Evolutionary conservation across 2,888 invertebrate genomes (phyloP).

Genomic region (Nemurella pictetii): DNA sequence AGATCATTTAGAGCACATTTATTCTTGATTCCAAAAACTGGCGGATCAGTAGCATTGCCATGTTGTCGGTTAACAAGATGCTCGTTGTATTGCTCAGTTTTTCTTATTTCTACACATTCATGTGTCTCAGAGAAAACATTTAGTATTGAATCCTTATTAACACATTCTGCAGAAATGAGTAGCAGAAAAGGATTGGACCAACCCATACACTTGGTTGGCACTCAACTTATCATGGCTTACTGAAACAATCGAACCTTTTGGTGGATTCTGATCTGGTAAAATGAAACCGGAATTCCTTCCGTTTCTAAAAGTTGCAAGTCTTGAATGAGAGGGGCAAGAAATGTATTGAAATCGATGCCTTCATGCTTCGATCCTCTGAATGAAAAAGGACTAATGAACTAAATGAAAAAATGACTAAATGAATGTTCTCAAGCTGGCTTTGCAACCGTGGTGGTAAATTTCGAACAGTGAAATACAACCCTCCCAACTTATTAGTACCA

Average conservation of each 20-base stretch:
- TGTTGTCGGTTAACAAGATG: not conserved
- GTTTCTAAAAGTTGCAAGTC: conserved; percentile 36
- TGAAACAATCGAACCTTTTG: conserved; percentile 34
- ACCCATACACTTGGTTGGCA: conserved; percentile 41
- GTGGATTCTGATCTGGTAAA: not conserved
- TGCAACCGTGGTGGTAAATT: conserved; percentile 37
- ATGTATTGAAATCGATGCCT: conserved; percentile 20
- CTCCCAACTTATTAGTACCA: not conserved
- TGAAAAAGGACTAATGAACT: conserved; percentile 31
- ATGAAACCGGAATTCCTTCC: conserved; percentile 26
- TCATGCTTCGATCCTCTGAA: conserved; percentile 29
- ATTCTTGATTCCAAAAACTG: conserved; percentile 42
- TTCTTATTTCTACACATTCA: too few species aligned
- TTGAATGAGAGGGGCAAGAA: conserved; percentile 32
- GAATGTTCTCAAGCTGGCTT: conserved; percentile 34
- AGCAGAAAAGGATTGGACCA: conserved; percentile 44
- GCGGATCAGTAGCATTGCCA: conserved; percentile 40
- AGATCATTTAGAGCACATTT: conserved; percentile 36
- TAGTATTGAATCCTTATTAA: not conserved
- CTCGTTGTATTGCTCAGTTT: too few species aligned
- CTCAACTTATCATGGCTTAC: conserved; percentile 42
- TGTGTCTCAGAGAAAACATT: too few species aligned
- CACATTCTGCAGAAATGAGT: conserved; percentile 44
- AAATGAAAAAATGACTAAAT: too few species aligned
- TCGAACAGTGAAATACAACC: conserved; percentile 4